Conservation (phyloP, 37 sponge, comb jelly and placozoan species). For the Oscarella lobularis region DNA sequence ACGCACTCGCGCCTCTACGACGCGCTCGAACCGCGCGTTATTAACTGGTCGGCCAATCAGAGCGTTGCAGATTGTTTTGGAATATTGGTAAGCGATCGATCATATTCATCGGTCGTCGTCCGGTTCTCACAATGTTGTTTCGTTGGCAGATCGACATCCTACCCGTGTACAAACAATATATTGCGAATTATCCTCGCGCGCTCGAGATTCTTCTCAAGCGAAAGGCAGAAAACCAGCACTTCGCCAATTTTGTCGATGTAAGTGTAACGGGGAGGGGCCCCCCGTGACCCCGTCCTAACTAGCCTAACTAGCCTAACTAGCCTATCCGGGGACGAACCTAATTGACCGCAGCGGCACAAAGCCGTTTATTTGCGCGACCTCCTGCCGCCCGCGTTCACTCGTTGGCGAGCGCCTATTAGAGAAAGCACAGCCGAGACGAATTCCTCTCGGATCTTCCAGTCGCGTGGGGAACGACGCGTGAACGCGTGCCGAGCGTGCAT, state of each 20-base stretch:
- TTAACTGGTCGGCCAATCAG: conserved; percentile 34
- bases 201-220: not conserved
- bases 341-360: too few relatives aligned
- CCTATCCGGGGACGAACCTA: too few relatives aligned
- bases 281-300: too few relatives aligned
- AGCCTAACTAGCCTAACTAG: too few relatives aligned
- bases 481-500: too few relatives aligned
- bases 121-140: not conserved
- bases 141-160: not conserved
- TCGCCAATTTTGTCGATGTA: not conserved
- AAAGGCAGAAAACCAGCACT: not conserved
- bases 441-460: too few relatives aligned
- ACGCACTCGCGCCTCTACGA: conserved; percentile 39
- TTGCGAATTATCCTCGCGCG: not conserved
- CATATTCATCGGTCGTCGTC: not conserved
- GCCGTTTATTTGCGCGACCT: too few relatives aligned
- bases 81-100: conserved; percentile 47
- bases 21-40: conserved; percentile 32
- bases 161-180: conserved; percentile 3
- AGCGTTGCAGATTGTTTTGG: conserved; percentile 70
- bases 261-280: too few relatives aligned
- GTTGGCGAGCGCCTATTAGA: too few relatives aligned
- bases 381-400: too few relatives aligned
- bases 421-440: too few relatives aligned
- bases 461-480: too few relatives aligned